Evolutionary conservation across 2,797 vertebrate species (phyloP), one percentile per base, ranked within the genome.

Genomic region (Xenentodon cancila): DNA sequence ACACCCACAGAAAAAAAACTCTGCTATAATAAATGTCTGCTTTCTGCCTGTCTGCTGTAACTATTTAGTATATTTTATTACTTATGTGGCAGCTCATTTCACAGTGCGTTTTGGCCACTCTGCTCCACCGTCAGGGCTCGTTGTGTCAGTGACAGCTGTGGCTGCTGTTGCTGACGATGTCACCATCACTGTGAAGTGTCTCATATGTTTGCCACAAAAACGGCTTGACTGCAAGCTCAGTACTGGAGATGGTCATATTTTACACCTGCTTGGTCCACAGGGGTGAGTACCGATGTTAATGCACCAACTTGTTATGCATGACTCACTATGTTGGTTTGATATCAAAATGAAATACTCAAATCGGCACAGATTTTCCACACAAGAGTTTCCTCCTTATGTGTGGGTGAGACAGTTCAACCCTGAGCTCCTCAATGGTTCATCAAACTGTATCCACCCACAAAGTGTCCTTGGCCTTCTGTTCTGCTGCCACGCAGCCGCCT

Each of bases 241-340:
- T 9, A 70, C 77, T 0, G 88, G 88, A 60, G 85, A 89, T 32
- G 82, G 71, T 1, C 59, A 37, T 40, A 40, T 60, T 18, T 34
- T 77, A 45, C 0, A 63, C 54, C 45, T 71, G 18, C 43, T 37
- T 5, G 27, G 18, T 48, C 5, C 15, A 40, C 37, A 61, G 1
- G 59, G 72, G 88, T 86, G 42, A 88, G 85, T 47, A 6, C 5
- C 8, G 9, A 15, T 1, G 1, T 45, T 46, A 25, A 67, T 12
- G 30, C 20, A 15, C 42, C n/a, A 2, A 16, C 21, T 66, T n/a
- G 18, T 12, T 11, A 20, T 17, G 3, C 3, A 43, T 9, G 45
- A 54, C 34, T 58, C 16, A 58, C 30, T 21, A 44, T 22, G 44
- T 50, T 34, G 19, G 17, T 27, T 44, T 34, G 12, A 37, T 45